Percentiles rank a stretch among this genome's conserved stretches.
phyloP scores from a whole-genome alignment of 2,797 vertebrate species.

The Menidia menidia region DNA sequence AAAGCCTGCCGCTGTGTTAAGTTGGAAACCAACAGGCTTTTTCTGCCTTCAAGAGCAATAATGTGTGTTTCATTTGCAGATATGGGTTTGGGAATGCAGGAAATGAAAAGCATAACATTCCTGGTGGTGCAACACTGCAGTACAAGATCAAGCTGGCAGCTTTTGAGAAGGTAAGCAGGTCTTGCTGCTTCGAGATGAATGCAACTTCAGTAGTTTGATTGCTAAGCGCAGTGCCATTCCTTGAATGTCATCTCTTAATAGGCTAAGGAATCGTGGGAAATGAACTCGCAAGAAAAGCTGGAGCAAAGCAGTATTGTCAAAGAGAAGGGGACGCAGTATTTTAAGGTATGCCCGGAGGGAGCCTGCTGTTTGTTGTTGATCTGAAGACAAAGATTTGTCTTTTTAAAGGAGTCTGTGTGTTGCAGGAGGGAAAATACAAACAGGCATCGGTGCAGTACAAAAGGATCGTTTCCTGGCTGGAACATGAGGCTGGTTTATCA shows the following conservation, averaged over 20 bases:
- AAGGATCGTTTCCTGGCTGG: conserved; percentile 95
- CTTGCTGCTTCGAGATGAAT: not conserved
- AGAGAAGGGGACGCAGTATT: conserved; percentile 94
- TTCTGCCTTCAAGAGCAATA: not conserved
- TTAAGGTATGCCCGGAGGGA: conserved; percentile 85
- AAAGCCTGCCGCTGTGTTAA: not conserved
- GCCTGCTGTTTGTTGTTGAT: not conserved
- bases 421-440: conserved; percentile 93
- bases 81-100: conserved; percentile 91
- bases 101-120: conserved; percentile 88
- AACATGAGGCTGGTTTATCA: conserved; percentile 88
- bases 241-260: conserved; percentile 50
- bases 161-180: conserved; percentile 91
- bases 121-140: conserved; percentile 86
- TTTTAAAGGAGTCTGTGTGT: conserved; percentile 23
- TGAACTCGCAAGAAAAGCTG: conserved; percentile 92
- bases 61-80: conserved; percentile 71
- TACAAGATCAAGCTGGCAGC: conserved; percentile 91
- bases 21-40: conserved; percentile 1
- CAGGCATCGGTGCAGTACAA: conserved; percentile 93
- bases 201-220: not conserved
- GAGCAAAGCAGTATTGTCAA: conserved; percentile 93
- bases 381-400: conserved; percentile 1
- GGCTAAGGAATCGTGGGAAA: conserved; percentile 99
- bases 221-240: not conserved